Percentiles rank a stretch among this genome's conserved stretches.
These are phyloP conservation scores for Rousettus madagascariensis DNA, from an alignment of 2,797 vertebrate species.

Conservation along the genomic window DNA sequence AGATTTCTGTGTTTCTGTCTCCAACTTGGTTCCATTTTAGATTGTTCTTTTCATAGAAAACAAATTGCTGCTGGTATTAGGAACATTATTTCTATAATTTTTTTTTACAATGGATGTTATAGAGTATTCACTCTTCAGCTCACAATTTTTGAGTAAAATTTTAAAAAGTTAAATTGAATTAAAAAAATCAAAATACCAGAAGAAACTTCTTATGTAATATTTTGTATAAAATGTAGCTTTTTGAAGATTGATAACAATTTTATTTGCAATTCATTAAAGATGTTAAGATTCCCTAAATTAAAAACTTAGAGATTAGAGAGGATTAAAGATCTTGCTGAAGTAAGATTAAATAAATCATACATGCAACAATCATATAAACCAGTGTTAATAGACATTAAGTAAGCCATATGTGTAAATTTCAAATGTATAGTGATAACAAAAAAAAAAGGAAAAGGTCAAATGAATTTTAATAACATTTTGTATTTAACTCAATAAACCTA, in stretches of 20 bases:
- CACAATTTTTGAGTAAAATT: not conserved
- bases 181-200: not conserved
- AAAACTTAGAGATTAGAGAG: not conserved
- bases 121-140: not conserved
- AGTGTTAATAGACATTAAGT: not conserved
- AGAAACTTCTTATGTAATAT: not conserved
- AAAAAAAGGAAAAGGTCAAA: not conserved
- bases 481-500: not conserved
- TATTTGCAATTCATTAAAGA: constrained; percentile 11
- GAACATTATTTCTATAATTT: not conserved
- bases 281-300: not conserved
- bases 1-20: not conserved
- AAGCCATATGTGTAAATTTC: not conserved
- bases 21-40: not conserved
- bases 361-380: not conserved
- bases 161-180: not conserved
- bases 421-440: not conserved
- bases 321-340: not conserved
- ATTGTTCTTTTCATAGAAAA: not conserved
- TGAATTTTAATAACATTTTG: not conserved
- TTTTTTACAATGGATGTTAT: not conserved
- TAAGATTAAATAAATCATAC: not conserved
- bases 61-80: not conserved
- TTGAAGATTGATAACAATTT: not conserved
- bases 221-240: not conserved